Conservation (phyloP, 2,797 vertebrate genomes). For the Ceyx erithaca region DNA sequence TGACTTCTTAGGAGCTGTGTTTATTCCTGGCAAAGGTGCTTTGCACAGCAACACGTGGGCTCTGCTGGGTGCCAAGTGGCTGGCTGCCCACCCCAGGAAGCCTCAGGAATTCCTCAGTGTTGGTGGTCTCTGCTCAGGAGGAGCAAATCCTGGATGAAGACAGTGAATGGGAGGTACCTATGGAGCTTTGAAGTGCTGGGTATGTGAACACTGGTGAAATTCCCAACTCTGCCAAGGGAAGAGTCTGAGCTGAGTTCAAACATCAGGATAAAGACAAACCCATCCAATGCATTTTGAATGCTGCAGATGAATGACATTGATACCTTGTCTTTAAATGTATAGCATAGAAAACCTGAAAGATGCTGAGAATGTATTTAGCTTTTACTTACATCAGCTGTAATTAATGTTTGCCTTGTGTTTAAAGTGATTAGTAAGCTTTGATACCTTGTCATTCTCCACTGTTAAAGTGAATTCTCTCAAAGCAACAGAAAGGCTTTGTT, state of each 20-base stretch:
- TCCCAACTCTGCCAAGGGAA: conserved; percentile 24
- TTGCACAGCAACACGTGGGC: conserved; percentile 9
- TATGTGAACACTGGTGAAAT: conserved; percentile 41
- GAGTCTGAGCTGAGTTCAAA: conserved; percentile 68
- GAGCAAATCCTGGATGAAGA: conserved; percentile 41
- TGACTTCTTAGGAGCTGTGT: conserved; percentile 49
- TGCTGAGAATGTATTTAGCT: conserved; percentile 51
- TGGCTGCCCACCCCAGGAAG: conserved; percentile 14
- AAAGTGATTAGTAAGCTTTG: conserved; percentile 65
- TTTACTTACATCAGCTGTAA: conserved; percentile 56
- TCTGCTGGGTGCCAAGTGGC: conserved; percentile 8
- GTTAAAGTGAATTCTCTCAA: conserved; percentile 50
- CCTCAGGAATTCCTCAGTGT: conserved; percentile 8
- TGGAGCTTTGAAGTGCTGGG: conserved; percentile 16
- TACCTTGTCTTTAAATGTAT: conserved; percentile 66
- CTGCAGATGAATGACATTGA: conserved; percentile 55
- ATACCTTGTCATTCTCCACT: conserved; percentile 65
- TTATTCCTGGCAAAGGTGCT: conserved; percentile 12
- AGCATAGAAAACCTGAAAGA: conserved; percentile 63
- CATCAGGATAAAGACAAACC: conserved; percentile 55
- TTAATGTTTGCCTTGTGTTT: conserved; percentile 54
- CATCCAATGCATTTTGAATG: conserved; percentile 41
- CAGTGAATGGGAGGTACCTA: not conserved
- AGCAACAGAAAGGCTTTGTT: conserved; percentile 61
- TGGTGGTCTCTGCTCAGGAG: conserved; percentile 30